Evolutionary conservation across 2,888 invertebrate genomes (phyloP).

Genomic region (Chrysomela aeneicollis): DNA sequence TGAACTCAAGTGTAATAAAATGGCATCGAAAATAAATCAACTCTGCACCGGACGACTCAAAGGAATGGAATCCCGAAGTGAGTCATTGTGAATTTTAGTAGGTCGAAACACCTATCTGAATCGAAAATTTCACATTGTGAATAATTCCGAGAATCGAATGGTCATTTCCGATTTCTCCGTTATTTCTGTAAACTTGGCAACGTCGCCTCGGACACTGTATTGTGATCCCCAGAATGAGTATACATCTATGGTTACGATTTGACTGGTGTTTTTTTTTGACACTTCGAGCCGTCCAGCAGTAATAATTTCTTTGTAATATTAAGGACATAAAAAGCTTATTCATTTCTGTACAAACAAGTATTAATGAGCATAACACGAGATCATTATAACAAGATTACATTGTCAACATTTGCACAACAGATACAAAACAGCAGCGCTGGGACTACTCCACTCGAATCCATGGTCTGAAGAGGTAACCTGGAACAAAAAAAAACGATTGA

Average conservation of each 20-base stretch:
- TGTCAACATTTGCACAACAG: slow-evolving; percentile 52
- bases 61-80: not conserved
- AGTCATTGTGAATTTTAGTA: no score
- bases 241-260: not conserved
- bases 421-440: slow-evolving; percentile 50
- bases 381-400: slow-evolving; percentile 59
- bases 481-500: slow-evolving; percentile 45
- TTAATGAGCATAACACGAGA: slow-evolving; percentile 61
- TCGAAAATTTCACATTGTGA: not conserved
- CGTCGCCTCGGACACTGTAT: no score
- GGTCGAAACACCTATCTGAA: no score
- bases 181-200: no score
- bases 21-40: slow-evolving; percentile 46
- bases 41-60: slow-evolving; percentile 30
- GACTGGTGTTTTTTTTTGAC: no score
- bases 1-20: slow-evolving; percentile 37
- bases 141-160: not conserved
- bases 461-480: slow-evolving; percentile 47
- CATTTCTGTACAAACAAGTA: slow-evolving; percentile 60
- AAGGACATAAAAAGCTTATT: slow-evolving; percentile 52
- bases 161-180: no score
- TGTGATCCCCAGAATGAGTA: no score
- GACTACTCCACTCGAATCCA: slow-evolving; percentile 42
- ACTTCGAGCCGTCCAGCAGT: slow-evolving; percentile 22
- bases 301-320: slow-evolving; percentile 38